Evolutionary conservation across 2,797 vertebrate genomes (phyloP), one percentile per base, ranked within the genome.

Genomic region (Sebastes diaconus): DNA sequence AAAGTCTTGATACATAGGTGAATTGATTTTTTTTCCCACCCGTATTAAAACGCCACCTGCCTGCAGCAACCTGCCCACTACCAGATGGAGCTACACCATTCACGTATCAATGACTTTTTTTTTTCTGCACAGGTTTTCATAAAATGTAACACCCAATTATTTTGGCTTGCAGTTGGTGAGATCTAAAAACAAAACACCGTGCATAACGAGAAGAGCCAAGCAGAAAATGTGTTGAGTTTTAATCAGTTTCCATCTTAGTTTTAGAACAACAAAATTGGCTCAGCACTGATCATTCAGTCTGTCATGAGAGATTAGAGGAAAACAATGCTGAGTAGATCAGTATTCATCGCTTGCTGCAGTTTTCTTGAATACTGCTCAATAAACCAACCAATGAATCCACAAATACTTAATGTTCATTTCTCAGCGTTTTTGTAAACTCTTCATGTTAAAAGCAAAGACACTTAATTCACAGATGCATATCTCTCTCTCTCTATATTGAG

Each of bases 71-170:
- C 61, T n/a, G 61, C 63, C 63, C 60, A 54, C 57, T 18, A 60
- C 30, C 78, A 67, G 72, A 76, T 75, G 58, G 78, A 80, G 54
- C 64, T 18, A 20, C 60, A 65, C 52, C 16, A 78, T 59, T 32
- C 25, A 75, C 11, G 32, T 58, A 70, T 61, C 36, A 66, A 12
- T 14, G 18, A 20, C 27, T 79, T 59, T 77, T 80, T 67, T 69
- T 8, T 71, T 57, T 69, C 25, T 13, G 12, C 5, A 13, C 50
- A 52, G 58, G 55, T 82, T 46, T 46, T 42, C 39, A 42, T 42
- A 42, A 42, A 42, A 16, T 42, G 0, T 18, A 42, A 42, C 39
- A 42, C 39, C 39, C 14, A 42, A 42, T 42, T 42, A 42, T 42
- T 42, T 42, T 42, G 39, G 14, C 39, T 42, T 16, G 14, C 39